Conservation (phyloP, 2,113 vertebrate species). For the cattle (Bos taurus) region DNA sequence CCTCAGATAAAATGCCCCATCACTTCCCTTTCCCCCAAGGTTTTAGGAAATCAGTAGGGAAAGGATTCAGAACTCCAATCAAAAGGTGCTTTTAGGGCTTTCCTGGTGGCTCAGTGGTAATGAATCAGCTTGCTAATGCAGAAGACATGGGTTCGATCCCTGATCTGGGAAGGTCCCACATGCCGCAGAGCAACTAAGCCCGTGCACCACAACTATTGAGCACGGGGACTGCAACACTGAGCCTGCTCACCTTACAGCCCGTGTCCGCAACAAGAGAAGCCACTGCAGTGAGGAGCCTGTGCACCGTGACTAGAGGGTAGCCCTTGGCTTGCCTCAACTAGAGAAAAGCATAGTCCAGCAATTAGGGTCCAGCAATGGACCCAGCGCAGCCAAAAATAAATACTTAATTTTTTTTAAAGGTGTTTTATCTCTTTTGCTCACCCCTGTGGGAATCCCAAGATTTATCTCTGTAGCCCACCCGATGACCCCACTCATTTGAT, state of each 20-base stretch:
- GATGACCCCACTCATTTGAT: background rate
- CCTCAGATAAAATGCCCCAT: background rate
- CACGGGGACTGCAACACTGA: background rate
- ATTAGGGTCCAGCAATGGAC: background rate
- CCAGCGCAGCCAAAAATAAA: background rate
- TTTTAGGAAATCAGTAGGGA: background rate
- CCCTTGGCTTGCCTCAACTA: background rate
- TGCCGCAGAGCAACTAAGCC: background rate
- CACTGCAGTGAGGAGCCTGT: background rate
- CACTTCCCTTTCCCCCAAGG: background rate
- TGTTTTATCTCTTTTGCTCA: background rate
- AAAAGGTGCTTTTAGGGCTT: background rate
- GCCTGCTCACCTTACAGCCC: too few species aligned
- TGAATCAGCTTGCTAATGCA: background rate
- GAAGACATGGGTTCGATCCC: background rate
- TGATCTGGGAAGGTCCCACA: background rate
- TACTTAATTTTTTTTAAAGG: background rate
- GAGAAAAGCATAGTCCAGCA: background rate
- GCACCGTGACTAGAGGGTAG: background rate
- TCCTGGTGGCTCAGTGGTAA: background rate
- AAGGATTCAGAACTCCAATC: background rate
- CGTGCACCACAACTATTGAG: rapidly evolving
- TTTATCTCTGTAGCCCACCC: background rate
- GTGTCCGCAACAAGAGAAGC: too few species aligned
- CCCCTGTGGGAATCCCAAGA: background rate